Percentiles rank a stretch among this genome's conserved stretches.
These are phyloP conservation scores for Aegithalos caudatus DNA, from an alignment of 2,113 vertebrate genomes.

Conservation along the genomic window DNA sequence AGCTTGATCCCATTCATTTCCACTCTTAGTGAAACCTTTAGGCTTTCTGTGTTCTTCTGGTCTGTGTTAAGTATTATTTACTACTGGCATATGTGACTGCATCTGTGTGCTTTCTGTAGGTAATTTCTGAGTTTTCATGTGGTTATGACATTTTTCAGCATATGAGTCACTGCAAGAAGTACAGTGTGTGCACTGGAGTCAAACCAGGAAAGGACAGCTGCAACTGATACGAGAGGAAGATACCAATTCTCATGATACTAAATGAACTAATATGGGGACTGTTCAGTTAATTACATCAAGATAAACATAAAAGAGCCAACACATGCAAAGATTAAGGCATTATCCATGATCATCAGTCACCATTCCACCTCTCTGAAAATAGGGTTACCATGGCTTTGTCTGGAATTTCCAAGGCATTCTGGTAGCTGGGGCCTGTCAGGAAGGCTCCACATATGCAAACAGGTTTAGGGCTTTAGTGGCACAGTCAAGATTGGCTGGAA, in stretches of 20 bases:
- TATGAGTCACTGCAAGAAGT: constrained; percentile 13
- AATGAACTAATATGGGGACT: constrained; percentile 30
- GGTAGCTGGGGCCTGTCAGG: not conserved
- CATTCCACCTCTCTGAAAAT: not conserved
- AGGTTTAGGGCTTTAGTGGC: not conserved
- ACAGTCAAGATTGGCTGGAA: not conserved
- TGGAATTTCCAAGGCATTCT: not conserved
- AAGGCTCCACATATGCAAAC: not conserved
- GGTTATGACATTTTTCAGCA: not conserved
- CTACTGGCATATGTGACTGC: not conserved
- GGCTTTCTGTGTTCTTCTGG: not conserved
- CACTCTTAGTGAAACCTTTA: not conserved
- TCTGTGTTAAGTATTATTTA: not conserved
- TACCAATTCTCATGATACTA: constrained; percentile 46
- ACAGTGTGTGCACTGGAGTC: not conserved
- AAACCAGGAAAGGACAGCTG: constrained; percentile 24
- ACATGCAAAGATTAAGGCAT: not conserved
- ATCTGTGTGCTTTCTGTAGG: not conserved
- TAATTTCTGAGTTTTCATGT: constrained; percentile 1
- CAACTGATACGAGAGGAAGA: not conserved
- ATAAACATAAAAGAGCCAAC: constrained; percentile 27
- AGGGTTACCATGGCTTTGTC: not conserved
- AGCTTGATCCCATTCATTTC: not conserved
- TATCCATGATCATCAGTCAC: not conserved
- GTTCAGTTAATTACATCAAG: constrained; percentile 26